Base-by-base conservation (phyloP, 2,113 vertebrate species). In the Sturnira hondurensis region DNA sequence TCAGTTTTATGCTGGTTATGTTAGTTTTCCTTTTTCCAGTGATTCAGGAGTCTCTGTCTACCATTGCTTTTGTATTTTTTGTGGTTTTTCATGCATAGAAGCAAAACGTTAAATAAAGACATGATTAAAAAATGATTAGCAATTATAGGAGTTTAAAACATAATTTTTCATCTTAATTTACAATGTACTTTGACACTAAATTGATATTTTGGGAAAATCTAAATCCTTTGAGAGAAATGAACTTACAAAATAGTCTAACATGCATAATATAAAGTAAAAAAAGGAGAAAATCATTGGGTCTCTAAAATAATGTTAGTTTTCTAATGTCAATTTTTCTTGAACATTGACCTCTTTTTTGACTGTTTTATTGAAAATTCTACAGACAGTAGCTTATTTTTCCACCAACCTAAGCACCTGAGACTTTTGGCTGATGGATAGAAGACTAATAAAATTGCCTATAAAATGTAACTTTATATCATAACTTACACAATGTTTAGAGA, bases 341-440 rank as follows among this genome's bases (percentile, higher is more conserved):
- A 95, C 86, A 97, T 98, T 95, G 96, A 87, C 17, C 87, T 97
- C 89, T 97, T 96, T 97, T 97, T 96, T 88, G 71, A 97, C 97
- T 78, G 28, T 98, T 98, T 99, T 98, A 98, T 98, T 98, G 97
- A 98, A 98, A 98, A 71, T 97, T 97, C 96, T 98, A 95, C 93
- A 97, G 98, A 98, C 98, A 98, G 98, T 98, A 98, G 98, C 98
- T 98, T 98, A 98, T 98, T 98, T 98, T 98, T 98, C 98, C 97
- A 98, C 86, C 93, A 93, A 96, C 90, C 94, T 98, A 97, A 98
- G 97, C 98, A 98, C 98, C 97, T 98, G 98, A 98, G 95, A 98
- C 97, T 98, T 98, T 98, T 98, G 98, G 98, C 98, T 98, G 98
- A 98, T 98, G 97, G 88, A 96, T 97, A 90, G 82, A 97, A 97